Percentiles rank a stretch among this genome's conserved stretches.
Conservation (phyloP, 2,888 invertebrate species). For the Harmothoe impar region DNA sequence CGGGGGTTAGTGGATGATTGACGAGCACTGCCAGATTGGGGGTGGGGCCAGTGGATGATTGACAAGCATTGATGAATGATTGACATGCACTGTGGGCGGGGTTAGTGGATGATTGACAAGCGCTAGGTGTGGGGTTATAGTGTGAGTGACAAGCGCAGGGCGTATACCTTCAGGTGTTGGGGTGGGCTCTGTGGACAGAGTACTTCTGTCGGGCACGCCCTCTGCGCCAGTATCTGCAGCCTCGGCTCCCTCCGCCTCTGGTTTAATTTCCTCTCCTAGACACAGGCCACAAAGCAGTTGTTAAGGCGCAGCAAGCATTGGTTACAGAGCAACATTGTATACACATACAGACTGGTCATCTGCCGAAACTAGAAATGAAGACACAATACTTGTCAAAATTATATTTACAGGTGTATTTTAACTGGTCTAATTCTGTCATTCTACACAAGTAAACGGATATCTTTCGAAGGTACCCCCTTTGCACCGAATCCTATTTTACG, state of each 20-base stretch:
- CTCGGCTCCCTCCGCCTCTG: conserved; percentile 1
- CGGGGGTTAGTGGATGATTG: no score
- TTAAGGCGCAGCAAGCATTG: neutral
- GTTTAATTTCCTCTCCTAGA: conserved; percentile 35
- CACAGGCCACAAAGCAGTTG: neutral
- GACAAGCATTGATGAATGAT: neutral
- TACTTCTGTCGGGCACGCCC: neutral
- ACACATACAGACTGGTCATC: no score
- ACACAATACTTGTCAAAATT: no score
- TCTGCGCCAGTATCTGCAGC: conserved; percentile 21
- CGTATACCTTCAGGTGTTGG: conserved; percentile 8
- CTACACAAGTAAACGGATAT: no score
- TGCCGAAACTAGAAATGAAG: no score
- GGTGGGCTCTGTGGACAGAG: conserved; percentile 13
- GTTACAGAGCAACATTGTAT: neutral
- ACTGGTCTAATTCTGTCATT: no score
- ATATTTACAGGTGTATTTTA: no score
- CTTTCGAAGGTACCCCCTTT: no score
- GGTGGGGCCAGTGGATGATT: neutral
- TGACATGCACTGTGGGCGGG: neutral
- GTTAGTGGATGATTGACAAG: neutral
- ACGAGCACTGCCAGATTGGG: neutral
- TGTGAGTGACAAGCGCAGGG: neutral
- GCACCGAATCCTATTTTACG: no score
- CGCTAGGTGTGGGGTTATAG: neutral